phyloP scores from a whole-genome alignment of 2,113 vertebrate species.

The Macquaria ambigua region DNA sequence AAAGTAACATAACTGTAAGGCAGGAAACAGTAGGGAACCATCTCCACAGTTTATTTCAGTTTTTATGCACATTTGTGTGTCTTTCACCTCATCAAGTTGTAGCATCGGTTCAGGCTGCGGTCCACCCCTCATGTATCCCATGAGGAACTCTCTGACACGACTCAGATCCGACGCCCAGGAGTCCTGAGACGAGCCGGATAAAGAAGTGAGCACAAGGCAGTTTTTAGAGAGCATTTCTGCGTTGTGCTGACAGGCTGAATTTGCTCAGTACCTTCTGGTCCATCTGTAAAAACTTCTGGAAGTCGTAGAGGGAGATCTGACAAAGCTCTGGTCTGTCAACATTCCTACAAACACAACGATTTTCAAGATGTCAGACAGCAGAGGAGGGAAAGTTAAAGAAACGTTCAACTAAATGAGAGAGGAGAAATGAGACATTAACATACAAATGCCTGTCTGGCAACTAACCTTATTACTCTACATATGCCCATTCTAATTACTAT shows the following conservation, averaged over 20 bases:
- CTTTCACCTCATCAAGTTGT: constrained; percentile 88
- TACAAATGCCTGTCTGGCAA: background rate
- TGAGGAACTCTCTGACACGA: constrained; percentile 87
- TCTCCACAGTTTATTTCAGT: fast-evolving
- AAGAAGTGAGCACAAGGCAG: constrained; percentile 11
- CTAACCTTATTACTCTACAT: background rate
- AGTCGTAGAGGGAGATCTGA: constrained; percentile 90
- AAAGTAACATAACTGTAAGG: background rate
- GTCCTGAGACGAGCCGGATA: constrained; percentile 78
- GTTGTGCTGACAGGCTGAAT: background rate
- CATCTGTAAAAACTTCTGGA: constrained; percentile 90
- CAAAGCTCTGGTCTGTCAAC: constrained; percentile 89
- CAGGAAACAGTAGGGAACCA: background rate
- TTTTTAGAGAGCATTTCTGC: background rate
- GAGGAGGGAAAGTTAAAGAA: background rate
- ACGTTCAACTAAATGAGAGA: background rate
- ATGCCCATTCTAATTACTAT: background rate
- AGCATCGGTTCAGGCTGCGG: constrained; percentile 85
- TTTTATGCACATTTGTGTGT: background rate
- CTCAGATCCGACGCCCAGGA: constrained; percentile 87
- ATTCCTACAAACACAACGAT: constrained; percentile 79
- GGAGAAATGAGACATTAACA: constrained; percentile 1
- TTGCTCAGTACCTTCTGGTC: constrained; percentile 88
- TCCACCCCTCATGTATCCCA: constrained; percentile 84
- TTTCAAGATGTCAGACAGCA: constrained; percentile 27